phyloP scores from a whole-genome alignment of 2,888 invertebrate species.

The Cryptus armator region DNA sequence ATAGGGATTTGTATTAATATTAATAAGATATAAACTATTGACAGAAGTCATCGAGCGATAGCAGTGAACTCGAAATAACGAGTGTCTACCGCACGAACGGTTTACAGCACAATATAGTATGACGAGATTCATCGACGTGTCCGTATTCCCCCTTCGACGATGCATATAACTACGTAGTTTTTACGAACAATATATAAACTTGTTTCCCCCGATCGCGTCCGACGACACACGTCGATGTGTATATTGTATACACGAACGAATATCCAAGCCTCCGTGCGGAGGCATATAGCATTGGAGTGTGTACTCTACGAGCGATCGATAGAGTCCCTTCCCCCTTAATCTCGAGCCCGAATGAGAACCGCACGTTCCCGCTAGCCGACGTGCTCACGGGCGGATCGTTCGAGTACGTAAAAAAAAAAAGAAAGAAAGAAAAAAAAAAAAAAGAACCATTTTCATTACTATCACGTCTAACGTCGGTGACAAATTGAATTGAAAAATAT shows the following conservation, averaged over 20 bases:
- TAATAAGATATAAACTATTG: constrained; percentile 7
- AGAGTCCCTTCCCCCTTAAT: constrained; percentile 67
- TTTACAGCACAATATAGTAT: not conserved
- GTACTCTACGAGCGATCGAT: constrained; percentile 67
- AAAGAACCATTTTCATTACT: not conserved
- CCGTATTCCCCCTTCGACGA: not conserved
- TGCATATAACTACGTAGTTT: constrained; percentile 12
- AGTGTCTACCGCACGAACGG: not conserved
- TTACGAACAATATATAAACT: constrained; percentile 41
- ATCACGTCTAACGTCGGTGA: not conserved
- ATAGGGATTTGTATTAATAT: not conserved
- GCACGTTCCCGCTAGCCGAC: constrained; percentile 54
- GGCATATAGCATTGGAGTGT: constrained; percentile 54
- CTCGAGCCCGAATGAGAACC: constrained; percentile 64
- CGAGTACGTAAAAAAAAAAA: constrained; percentile 8
- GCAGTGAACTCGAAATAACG: constrained; percentile 23
- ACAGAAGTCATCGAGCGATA: constrained; percentile 5
- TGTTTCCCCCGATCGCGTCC: constrained; percentile 30
- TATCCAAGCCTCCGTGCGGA: constrained; percentile 13
- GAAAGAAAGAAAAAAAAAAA: too few species aligned
- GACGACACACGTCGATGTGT: constrained; percentile 7
- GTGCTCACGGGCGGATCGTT: not conserved
- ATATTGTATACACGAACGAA: constrained; percentile 30
- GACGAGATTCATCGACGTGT: constrained; percentile 3
- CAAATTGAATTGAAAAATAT: not conserved